Conservation (phyloP, 2,888 invertebrate genomes). For the Aphidius colemani region DNA sequence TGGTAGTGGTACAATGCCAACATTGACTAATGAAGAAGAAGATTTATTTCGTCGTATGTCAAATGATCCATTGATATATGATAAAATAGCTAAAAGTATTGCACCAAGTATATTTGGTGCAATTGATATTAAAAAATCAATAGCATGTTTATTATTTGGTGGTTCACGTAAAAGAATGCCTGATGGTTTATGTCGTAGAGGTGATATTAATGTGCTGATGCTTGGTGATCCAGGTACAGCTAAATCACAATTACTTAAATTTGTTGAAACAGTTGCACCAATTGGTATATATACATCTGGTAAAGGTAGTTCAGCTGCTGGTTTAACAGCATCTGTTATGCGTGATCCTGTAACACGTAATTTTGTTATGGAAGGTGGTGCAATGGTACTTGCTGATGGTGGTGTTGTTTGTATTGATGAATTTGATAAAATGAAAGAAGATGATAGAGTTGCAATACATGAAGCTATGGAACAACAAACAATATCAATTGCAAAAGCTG, state of each 20-base stretch:
- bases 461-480: constrained; percentile 99
- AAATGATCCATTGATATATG: constrained; percentile 83
- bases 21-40: constrained; percentile 73
- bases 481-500: constrained; percentile 99
- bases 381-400: constrained; percentile 99
- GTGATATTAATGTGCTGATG: constrained; percentile 94
- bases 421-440: constrained; percentile 99
- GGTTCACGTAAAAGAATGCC: constrained; percentile 88
- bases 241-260: constrained; percentile 97
- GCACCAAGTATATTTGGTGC: constrained; percentile 98
- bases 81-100: constrained; percentile 85
- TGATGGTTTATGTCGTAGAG: constrained; percentile 92
- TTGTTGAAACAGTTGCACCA: constrained; percentile 93
- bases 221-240: constrained; percentile 99
- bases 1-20: constrained; percentile 63
- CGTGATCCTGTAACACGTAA: constrained; percentile 90
- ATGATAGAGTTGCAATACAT: constrained; percentile 98
- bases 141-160: constrained; percentile 93
- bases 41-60: constrained; percentile 84
- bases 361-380: constrained; percentile 98
- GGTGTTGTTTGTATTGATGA: constrained; percentile 99
- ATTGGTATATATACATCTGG: constrained; percentile 97
- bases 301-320: constrained; percentile 99
- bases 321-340: constrained; percentile 95
- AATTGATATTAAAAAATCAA: constrained; percentile 94